Evolutionary conservation across 35 echinoderm and acorn worm genomes (phyloP), one percentile per base, ranked within the genome.

Genomic region (Hemicentrotus pulcherrimus): DNA sequence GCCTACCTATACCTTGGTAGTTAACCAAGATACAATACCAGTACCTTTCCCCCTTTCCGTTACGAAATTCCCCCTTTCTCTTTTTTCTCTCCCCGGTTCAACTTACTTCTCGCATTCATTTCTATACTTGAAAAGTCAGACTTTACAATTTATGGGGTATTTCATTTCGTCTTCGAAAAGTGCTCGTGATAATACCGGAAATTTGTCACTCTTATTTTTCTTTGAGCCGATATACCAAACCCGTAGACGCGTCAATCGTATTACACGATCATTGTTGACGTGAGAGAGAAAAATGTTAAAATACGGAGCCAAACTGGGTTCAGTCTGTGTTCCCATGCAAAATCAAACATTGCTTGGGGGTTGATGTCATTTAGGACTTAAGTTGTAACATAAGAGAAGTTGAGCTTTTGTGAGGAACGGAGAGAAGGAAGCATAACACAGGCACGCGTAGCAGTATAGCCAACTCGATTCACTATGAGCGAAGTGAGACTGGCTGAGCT

Each of bases 301-400:
- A 78, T 78, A 78, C 65, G 24, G 28, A 78, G 65, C 65, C 65
- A 3, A 78, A 22, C 65, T 78, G 16, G 46, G 88, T 90, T 90
- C 88, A 41, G 46, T 90, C 88, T 90, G 88, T 90, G 46, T 90
- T 90, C 46, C 86, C 88, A 90, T 90, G 88, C 88, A 90, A 90
- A 90, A 90, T 90, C 46, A 33, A 90, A 90, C 88, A 90, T 90
- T 90, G 88, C 88, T 47, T 47, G 88, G 88, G 46, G 88, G 32
- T 90, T 45, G 32, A 90, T 90, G 88, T 90, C 88, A 90, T 90
- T 90, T 45, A 90, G 88, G 88, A 90, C 88, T 47, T 45, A 33
- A 47, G 88, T 90, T 90, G 88, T 90, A 90, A 90, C 88, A 90
- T 47, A 90, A 90, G 46, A 90, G 46, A 90, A 90, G 88, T 33